Conservation (phyloP, 2,888 invertebrate genomes). For the Diplazon laetatorius region DNA sequence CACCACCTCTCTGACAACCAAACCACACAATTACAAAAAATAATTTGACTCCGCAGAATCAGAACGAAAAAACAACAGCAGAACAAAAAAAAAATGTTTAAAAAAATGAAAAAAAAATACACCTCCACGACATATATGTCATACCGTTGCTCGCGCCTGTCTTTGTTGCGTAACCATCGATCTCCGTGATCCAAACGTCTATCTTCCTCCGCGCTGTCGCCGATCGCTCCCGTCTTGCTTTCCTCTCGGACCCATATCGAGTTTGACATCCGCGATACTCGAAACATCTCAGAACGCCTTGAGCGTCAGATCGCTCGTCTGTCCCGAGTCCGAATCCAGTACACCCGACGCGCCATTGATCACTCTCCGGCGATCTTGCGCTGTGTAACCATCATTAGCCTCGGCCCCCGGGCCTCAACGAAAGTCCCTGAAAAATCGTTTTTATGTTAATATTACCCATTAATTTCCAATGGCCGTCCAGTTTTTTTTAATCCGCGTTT, state of each 20-base stretch:
- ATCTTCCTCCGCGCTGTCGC: conserved; percentile 38
- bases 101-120: too few relatives aligned
- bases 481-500: background rate
- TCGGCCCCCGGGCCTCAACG: conserved; percentile 30
- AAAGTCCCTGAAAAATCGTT: conserved; percentile 49
- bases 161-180: conserved; percentile 52
- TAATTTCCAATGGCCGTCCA: background rate
- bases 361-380: conserved; percentile 38
- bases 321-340: conserved; percentile 41
- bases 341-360: conserved; percentile 41
- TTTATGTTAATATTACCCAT: conserved; percentile 30
- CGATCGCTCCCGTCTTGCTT: conserved; percentile 6
- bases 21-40: too few relatives aligned
- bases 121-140: background rate
- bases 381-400: conserved; percentile 43
- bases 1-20: too few relatives aligned
- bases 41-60: too few relatives aligned
- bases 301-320: background rate
- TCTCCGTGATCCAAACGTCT: conserved; percentile 50
- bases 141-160: conserved; percentile 24
- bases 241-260: conserved; percentile 43
- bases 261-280: conserved; percentile 35
- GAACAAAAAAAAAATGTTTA: too few relatives aligned
- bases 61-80: too few relatives aligned
- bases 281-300: conserved; percentile 20